Evolutionary conservation across 2,113 vertebrate genomes (phyloP), one percentile per base, ranked within the genome.

Genomic region (Mixornis gularis): DNA sequence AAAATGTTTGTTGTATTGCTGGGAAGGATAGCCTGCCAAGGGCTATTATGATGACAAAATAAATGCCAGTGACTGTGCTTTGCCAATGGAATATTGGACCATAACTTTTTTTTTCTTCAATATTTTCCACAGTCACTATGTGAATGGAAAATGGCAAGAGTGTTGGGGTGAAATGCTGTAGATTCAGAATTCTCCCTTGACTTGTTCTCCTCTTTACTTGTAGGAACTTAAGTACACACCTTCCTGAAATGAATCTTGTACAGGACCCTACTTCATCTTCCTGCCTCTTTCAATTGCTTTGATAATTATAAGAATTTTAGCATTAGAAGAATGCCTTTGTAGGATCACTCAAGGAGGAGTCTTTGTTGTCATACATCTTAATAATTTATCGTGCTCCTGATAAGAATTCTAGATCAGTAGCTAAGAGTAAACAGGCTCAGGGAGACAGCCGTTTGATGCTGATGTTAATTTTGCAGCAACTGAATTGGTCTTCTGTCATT

Each of bases 21-120:
- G 85, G 87, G 71, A 87, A 85, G 87, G 52, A 64, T 77, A 64
- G 69, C 19, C 48, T 95, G 96, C 96, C 96, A 93, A 87, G 52
- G 74, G 55, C 60, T 93, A 71, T 95, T 96, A 91, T 44, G 43
- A 87, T 83, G 90, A 91, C 91, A 79, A 93, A 93, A 92, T 92
- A 88, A 92, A 96, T 88, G 79, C 69, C 48, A 79, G 30, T 40
- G 65, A 15, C 79, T 60, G 20, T 44, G 13, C 78, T 90, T 93
- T 93, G 85, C 95, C 83, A 94, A 27, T 24, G 62, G 69, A 74
- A 71, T 91, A 91, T 92, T 83, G 82, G 68, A 74, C n/a, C 17
- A 7, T 73, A 94, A 94, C 56, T 46, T 91, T 90, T 46, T 90
- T 41, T 94, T 91, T 79, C 60, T 94, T 90, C 79, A 71, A 29